Base-by-base conservation (phyloP, 2,113 vertebrate genomes). In the Psettodes erumei region DNA sequence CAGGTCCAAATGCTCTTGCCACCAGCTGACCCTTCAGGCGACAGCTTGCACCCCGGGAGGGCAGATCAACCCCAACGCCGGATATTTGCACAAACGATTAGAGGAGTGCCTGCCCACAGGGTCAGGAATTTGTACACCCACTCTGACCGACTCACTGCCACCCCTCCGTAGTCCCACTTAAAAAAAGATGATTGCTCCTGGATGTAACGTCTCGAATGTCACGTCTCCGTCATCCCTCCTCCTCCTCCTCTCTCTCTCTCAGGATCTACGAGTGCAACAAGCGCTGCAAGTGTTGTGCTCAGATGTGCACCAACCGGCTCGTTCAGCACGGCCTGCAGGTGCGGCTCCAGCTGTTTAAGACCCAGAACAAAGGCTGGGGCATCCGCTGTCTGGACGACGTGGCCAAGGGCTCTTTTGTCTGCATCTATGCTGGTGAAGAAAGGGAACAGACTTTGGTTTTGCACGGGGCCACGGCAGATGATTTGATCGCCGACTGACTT, bases 301-400 rank as follows among this genome's bases (percentile, higher is more conserved):
- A 96, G 89, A 96, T 98, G 96, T 99, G 98, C 91, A 97, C 93
- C 40, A 99, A 99, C 77, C 94, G 97, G 1, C 62, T 99, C 93
- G 98, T 99, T 1, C 98, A 99, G 55, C 98, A 99, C 0, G 98
- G 98, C 25, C 94, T 99, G 5, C 98, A 99, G 71, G 97, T 99
- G 48, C 91, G 97, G 0, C 96, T 99, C n/a, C 98, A 99, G 91
- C 94, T 99, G 5, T 99, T 99, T 91, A 99, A 99, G 90, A 99
- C 98, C 0, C 97, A 98, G 91, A 99, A 99, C 94, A 99, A 99
- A 75, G 98, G 98, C 23, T 99, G 98, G 98, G 98, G 98, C 51
- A 99, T 99, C 70, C 96, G 97, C 62, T 99, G 98, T 90, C 92
- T 99, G 15, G 98, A 99, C 0, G 97, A 98, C 6, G 96, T 99